These are phyloP conservation scores for Agrochola circellaris DNA, from an alignment of 2,888 invertebrate genomes.

Conservation along the genomic window DNA sequence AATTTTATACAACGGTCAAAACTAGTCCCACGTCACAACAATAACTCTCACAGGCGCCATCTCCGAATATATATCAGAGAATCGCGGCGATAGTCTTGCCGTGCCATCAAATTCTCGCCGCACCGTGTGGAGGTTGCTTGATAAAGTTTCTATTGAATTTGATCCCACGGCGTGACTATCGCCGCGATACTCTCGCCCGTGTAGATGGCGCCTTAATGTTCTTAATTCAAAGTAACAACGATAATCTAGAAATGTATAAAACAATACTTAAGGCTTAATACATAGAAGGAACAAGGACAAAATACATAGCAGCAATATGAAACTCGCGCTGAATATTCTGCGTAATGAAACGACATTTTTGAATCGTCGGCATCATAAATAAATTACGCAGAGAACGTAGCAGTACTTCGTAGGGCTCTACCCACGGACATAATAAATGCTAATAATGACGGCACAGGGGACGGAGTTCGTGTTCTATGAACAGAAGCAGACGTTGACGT, in stretches of 20 bases:
- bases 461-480: constrained; percentile 59
- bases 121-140: too few relatives aligned
- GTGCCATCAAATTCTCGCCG: too few relatives aligned
- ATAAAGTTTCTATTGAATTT: too few relatives aligned
- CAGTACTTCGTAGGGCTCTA: constrained; percentile 34
- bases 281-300: not conserved
- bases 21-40: not conserved
- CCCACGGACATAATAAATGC: constrained; percentile 62
- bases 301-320: not conserved
- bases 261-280: not conserved
- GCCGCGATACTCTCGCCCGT: too few relatives aligned
- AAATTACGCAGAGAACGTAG: constrained; percentile 60
- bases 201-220: not conserved
- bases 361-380: constrained; percentile 46
- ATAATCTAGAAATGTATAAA: constrained; percentile 1
- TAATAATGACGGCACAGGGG: constrained; percentile 63
- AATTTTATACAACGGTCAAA: not conserved
- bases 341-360: constrained; percentile 30
- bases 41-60: too few relatives aligned
- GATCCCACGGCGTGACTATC: too few relatives aligned
- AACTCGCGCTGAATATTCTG: constrained; percentile 2
- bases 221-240: not conserved
- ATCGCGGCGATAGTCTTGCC: too few relatives aligned
- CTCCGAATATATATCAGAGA: too few relatives aligned
- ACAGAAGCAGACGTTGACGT: constrained; percentile 58